Evolutionary conservation across 2,888 invertebrate species (phyloP), one percentile per base, ranked within the genome.

Genomic region (Cordilura impudica): DNA sequence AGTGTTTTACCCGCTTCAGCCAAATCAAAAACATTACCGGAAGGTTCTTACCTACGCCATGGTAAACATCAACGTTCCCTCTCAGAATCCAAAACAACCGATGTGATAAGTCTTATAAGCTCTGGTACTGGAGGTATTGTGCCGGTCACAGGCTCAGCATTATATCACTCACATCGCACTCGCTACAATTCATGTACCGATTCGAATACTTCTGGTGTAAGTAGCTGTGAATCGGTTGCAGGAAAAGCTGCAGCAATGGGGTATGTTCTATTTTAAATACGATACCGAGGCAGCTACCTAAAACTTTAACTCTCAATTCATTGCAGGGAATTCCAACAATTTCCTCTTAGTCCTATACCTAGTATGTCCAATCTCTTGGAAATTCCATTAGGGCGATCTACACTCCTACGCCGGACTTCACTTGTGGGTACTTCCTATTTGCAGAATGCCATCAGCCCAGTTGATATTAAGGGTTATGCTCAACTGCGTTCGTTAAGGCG

Each of bases 261-360:
- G 93, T 93, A 88, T 90, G 85, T 72, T 10, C 19, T 29, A 19
- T 16, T 21, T 19, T 23, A 26, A 0, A 16, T 45, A 8, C 31
- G 4, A 39, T 39, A 39, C 12, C 14, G 12, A n/a, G n/a, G n/a
- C 31, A 39, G 10, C 3, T 39, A 12, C n/a, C 4, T n/a, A n/a
- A n/a, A n/a, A n/a, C n/a, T n/a, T n/a, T n/a, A n/a, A n/a, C 35
- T n/a, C 5, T 39, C 35, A n/a, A 8, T 39, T 39, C n/a, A n/a
- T 74, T 81, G 5, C 78, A 84, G 94, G 82, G 95, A 95, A 82
- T 92, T 94, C 86, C 92, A 94, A 88, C 92, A 94, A 82, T 93
- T 94, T 85, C 95, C 95, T 56, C 91, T 97, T 23, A 97, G 96
- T 90, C 97, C 97, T 1, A 96, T 97, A 86, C 95, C 96, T 18